Evolutionary conservation across 2,113 vertebrate species (phyloP), one percentile per base, ranked within the genome.

Genomic region (Athene noctua): DNA sequence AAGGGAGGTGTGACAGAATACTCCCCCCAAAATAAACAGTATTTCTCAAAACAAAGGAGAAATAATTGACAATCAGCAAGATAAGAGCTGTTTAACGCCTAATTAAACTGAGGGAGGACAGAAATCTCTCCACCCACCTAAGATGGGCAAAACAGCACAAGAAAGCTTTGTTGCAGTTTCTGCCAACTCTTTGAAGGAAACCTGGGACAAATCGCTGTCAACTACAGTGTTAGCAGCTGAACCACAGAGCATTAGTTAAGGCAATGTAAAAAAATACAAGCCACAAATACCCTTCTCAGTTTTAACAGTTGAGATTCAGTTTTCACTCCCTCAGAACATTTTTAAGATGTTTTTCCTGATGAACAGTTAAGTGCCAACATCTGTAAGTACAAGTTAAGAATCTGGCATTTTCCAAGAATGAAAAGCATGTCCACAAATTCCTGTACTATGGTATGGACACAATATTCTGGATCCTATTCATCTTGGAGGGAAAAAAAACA

Each of bases 341-440:
- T 94, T 93, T 77, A 72, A 92, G 67, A 16, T 91, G 92, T 81
- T 97, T 94, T 94, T 88, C 47, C 73, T 34, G 30, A 86, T 49
- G 71, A 95, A 71, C 6, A 87, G 66, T 82, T 74, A 90, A 94
- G 80, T 88, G 94, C 47, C 90, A 96, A 58, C 75, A 96, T 94
- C 71, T 91, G 61, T n/a, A 81, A 89, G 30, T 14, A n/a, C 38
- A 73, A 91, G 61, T 96, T 73, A 96, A 88, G 46, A 82, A 94
- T 86, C 54, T 67, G 63, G 68, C 68, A 61, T 91, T 96, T 95
- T 89, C 94, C 78, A 88, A 92, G 67, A 93, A 97, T 89, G 80
- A 91, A 38, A 96, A 96, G 81, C 57, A 96, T 42, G 83, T 86
- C 49, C 90, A 83, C 86, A 96, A 92, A 94, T 96, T 94, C 75